These are phyloP conservation scores for Cantharis rustica DNA, from an alignment of 2,888 invertebrate species.

Conservation along the genomic window DNA sequence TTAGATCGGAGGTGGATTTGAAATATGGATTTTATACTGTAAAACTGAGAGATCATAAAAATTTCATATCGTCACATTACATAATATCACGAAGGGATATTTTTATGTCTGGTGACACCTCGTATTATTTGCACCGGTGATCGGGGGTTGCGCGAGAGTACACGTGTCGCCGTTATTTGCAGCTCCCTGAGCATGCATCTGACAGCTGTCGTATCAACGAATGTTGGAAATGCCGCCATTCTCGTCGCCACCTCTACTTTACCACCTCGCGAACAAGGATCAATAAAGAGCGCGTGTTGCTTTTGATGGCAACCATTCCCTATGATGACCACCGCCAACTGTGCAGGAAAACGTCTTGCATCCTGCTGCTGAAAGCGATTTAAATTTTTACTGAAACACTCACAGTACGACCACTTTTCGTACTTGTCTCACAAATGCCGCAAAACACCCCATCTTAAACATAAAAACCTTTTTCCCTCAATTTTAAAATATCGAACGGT, in stretches of 20 bases:
- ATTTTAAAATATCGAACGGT: background rate
- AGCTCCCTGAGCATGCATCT: constrained; percentile 53
- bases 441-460: background rate
- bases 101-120: constrained; percentile 56
- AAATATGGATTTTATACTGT: constrained; percentile 6
- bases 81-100: constrained; percentile 44
- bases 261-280: constrained; percentile 43
- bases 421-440: constrained; percentile 9
- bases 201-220: constrained; percentile 57
- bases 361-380: constrained; percentile 31
- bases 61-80: constrained; percentile 54
- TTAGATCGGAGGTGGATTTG: background rate
- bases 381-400: constrained; percentile 22
- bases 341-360: constrained; percentile 35
- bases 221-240: constrained; percentile 52
- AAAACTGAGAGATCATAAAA: constrained; percentile 48
- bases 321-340: constrained; percentile 38
- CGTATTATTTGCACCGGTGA: constrained; percentile 52
- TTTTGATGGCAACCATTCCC: constrained; percentile 37
- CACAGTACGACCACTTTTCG: background rate
- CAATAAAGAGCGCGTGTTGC: constrained; percentile 45
- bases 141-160: constrained; percentile 46
- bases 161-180: constrained; percentile 58
- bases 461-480: background rate
- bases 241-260: constrained; percentile 43